A percentile compares a stretch with the other conserved stretches of the same genome.
Evolutionary conservation across 2,888 invertebrate genomes (phyloP).

Genomic region (Eupeodes luniger): DNA sequence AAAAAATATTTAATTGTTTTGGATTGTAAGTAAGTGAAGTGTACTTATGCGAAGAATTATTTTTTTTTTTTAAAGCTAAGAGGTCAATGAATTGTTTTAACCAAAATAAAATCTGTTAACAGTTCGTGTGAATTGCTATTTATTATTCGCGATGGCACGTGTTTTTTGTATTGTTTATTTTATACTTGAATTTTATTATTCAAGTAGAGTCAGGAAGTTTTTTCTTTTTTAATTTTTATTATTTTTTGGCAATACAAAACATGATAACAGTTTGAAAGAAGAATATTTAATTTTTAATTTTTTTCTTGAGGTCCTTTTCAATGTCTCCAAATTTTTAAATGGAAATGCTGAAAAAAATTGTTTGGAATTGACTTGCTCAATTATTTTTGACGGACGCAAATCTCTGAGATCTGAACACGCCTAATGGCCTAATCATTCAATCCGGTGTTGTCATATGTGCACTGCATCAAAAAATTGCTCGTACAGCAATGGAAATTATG

Average conservation of each 20-base stretch:
- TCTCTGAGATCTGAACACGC: too few species aligned
- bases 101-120: constrained; percentile 15
- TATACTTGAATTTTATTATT: constrained; percentile 9
- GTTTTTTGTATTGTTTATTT: constrained; percentile 57
- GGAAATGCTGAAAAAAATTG: too few species aligned
- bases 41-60: background rate
- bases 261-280: background rate
- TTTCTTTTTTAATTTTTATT: background rate
- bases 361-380: too few species aligned
- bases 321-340: too few species aligned
- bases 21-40: background rate
- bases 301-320: too few species aligned
- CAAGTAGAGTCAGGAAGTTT: constrained; percentile 2
- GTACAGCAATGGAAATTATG: too few species aligned
- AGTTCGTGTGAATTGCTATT: constrained; percentile 37
- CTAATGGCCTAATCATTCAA: too few species aligned
- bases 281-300: background rate
- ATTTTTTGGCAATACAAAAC: constrained; percentile 3
- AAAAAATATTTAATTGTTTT: constrained; percentile 10
- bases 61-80: constrained; percentile 39
- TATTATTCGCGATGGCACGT: constrained; percentile 53
- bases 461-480: too few species aligned
- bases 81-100: background rate
- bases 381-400: too few species aligned
- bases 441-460: too few species aligned